Evolutionary conservation across 2,888 invertebrate genomes (phyloP), one percentile per base, ranked within the genome.

Genomic region (Macropis europaea): DNA sequence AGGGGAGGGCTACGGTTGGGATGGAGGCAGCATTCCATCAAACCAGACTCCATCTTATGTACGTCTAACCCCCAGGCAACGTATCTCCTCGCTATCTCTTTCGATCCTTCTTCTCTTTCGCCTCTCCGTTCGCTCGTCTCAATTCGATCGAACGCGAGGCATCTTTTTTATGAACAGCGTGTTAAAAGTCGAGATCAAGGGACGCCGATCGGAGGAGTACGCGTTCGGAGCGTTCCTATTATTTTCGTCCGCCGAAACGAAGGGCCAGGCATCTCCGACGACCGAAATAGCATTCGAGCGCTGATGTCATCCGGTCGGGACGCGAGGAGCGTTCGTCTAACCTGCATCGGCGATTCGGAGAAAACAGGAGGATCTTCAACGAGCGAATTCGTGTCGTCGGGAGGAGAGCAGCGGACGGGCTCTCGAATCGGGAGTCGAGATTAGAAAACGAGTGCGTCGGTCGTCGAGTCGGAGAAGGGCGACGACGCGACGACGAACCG

Each of bases 21-120:
- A 84, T 82, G 82, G 83, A 84, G 86, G 87, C 87, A 86, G 84
- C 89, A 89, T 89, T 89, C 89, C 89, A 89, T 89, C 89, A 89
- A 89, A 88, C 86, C 88, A 88, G 89, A 88, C 88, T 88, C 87
- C 89, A 89, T 88, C 88, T 89, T 86, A 85, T 82, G 79, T 82
- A 82, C 81, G 82, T 84, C 80, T 84, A 84, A 82, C 84, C 86
- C 85, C 76, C 83, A 70, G 82, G 85, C 85, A 77, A 83, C 81
- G 77, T 75, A 80, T 83, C 82, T 81, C 76, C 61, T 61, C 75
- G 40, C 73, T 34, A 30, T 70, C 48, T 34, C 17, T 42, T 38
- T 62, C 40, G 38, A 30, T 34, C 75, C 63, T 59, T 40, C 50
- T 28, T 22, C 61, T 32, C 19, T 6, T 19, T n/a, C 15, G 24